Percentiles rank a stretch among this genome's conserved stretches.
phyloP scores from a whole-genome alignment of 2,888 invertebrate genomes.

The Mystacides longicornis region DNA sequence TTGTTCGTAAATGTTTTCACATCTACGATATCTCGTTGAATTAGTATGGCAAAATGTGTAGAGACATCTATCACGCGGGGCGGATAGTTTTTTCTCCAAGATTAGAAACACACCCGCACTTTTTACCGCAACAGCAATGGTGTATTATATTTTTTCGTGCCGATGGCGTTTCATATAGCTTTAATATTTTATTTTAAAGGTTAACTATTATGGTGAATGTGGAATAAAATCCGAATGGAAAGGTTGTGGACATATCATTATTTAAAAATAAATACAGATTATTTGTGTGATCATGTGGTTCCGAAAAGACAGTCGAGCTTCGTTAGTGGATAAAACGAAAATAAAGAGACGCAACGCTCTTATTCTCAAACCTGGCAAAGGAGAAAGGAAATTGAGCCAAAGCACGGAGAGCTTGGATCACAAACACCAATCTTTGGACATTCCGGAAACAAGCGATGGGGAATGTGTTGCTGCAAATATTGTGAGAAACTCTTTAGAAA shows the following conservation, averaged over 20 bases:
- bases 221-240: too few species aligned
- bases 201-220: too few species aligned
- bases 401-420: neutral
- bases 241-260: neutral
- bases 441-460: neutral
- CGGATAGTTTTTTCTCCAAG: too few species aligned
- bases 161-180: too few species aligned
- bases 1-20: too few species aligned
- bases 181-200: too few species aligned
- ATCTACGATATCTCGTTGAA: too few species aligned
- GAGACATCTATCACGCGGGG: neutral
- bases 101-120: too few species aligned
- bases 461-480: neutral
- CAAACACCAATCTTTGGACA: neutral
- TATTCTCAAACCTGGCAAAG: slow-evolving; percentile 38
- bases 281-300: slow-evolving; percentile 22
- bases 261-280: too few species aligned
- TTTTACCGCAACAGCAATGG: too few species aligned
- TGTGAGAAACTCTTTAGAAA: neutral
- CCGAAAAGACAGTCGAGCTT: slow-evolving; percentile 17
- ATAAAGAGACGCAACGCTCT: slow-evolving; percentile 41
- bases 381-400: neutral
- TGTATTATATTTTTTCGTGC: too few species aligned
- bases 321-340: slow-evolving; percentile 36
- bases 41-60: neutral